Evolutionary conservation across 1,140 invertebrate species (phyloP), one percentile per base, ranked within the genome.

Genomic region (Agrypnia vestita): DNA sequence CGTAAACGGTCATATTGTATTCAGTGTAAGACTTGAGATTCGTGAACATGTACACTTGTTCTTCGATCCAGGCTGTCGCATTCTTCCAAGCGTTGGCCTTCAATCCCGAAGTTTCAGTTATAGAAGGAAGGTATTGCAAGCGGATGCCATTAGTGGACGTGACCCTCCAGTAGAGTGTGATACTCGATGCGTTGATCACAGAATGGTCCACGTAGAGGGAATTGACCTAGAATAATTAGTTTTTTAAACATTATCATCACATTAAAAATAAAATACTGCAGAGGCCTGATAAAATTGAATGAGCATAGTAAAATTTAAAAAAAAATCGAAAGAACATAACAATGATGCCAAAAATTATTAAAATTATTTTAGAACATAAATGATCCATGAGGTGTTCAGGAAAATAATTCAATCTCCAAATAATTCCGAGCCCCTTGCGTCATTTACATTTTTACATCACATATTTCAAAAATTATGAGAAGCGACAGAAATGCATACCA

Each of bases 1-100:
- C 93, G 84, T 94, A 96, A 8, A 96, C 93, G 0, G 94, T 96
- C 59, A 96, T 87, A 83, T 96, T 95, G 84, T 96, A 96, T 0
- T 87, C 85, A 0, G 95, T 96, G 82, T 89, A 95, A 0, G 96
- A 92, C 78, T 91, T 87, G 1, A 96, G 87, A 75, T 91, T 86
- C 0, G 86, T 91, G 84, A 96, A 95, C 72, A 88, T 90, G 84
- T 90, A 92, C 76, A 83, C 76, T 64, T 78, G 80, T 78, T 88
- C 86, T 7, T 89, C 86, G 53, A 87, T 91, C 93, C 92, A 94
- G 3, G 83, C 79, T 4, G 84, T 90, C 15, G 87, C 85, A 84
- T 94, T 93, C 11, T 82, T 89, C 93, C 92, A 94, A 3, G 80
- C 83, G 35, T 85, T 85, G 0, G 86, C 82, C 19, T 85, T 85